phyloP scores from a whole-genome alignment of 1,140 invertebrate genomes.

The Formica selysi region DNA sequence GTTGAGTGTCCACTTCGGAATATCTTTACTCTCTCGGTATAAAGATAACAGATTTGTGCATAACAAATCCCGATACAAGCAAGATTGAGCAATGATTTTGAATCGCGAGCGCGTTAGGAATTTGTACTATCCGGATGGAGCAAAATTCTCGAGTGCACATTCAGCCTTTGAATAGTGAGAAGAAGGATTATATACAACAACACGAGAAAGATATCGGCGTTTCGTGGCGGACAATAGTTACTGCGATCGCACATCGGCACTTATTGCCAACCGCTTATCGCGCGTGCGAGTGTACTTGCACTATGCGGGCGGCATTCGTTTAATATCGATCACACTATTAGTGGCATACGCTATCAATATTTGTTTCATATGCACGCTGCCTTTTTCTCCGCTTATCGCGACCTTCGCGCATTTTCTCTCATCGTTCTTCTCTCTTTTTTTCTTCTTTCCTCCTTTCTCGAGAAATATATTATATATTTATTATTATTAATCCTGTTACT shows the following conservation, averaged over 20 bases:
- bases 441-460: background rate
- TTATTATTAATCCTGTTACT: background rate
- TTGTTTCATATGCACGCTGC: conserved; percentile 3
- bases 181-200: conserved; percentile 19
- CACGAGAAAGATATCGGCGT: background rate
- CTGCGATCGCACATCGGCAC: background rate
- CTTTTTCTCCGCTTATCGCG: background rate
- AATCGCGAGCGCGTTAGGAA: background rate
- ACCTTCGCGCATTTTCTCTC: background rate
- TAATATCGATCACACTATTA: conserved; percentile 73
- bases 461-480: no score
- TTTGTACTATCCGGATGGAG: background rate
- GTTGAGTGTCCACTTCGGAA: background rate
- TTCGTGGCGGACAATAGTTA: conserved; percentile 10
- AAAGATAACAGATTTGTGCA: background rate
- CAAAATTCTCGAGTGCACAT: background rate
- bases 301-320: conserved; percentile 66
- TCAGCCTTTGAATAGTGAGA: background rate
- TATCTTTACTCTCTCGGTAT: background rate
- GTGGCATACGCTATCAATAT: conserved; percentile 61
- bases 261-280: conserved; percentile 53
- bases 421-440: background rate
- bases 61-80: background rate
- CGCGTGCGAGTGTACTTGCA: conserved; percentile 8
- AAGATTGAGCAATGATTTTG: background rate